Base-by-base conservation (phyloP, 1,140 invertebrate genomes). In the Mycetomoellerius zeteki region DNA sequence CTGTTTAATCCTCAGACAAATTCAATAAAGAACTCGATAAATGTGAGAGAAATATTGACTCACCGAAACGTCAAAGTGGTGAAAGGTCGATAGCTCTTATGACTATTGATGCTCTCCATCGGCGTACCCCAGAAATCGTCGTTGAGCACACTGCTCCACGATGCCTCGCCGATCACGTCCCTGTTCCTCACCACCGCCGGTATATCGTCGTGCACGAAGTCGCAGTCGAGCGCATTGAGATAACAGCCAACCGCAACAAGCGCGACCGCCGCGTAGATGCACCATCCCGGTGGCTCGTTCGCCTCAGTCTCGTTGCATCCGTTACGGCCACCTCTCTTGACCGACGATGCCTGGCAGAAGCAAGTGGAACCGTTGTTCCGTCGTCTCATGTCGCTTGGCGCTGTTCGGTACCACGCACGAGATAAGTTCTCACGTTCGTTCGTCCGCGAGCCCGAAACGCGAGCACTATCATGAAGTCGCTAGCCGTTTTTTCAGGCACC, bases 61-160 rank as follows among this genome's bases (percentile, higher is more conserved):
- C 94, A 99, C 98, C 98, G 97, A 95, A 98, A 98, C 64, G 97
- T 97, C 71, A 98, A 95, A 52, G 97, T 97, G 5, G 98, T 98
- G 54, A 98, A 95, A 19, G 98, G 98, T 85, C 98, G 95, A 93
- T 98, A 98, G 30, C 97, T 98, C 95, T 98, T 98, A 94, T 98
- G 98, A 92, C 98, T 98, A 91, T 96, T 96, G 37, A 97, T 95
- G 94, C 98, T 97, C 16, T 97, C 96, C 97, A 99, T 98, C 6
- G 98, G 97, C 37, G 97, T 98, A 14, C 98, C 98, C 98, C 98
- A 99, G 93, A 99, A 99, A 94, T 99, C 98, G 95, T 99, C 98
- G 86, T 96, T 96, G 89, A 98, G 97, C 27, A 98, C 95, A 76
- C 96, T 96, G 54, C 93, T 93, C 72, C 98, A 92, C 0, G 97